phyloP scores from a whole-genome alignment of 2,888 invertebrate genomes.

The Arge pagana region DNA sequence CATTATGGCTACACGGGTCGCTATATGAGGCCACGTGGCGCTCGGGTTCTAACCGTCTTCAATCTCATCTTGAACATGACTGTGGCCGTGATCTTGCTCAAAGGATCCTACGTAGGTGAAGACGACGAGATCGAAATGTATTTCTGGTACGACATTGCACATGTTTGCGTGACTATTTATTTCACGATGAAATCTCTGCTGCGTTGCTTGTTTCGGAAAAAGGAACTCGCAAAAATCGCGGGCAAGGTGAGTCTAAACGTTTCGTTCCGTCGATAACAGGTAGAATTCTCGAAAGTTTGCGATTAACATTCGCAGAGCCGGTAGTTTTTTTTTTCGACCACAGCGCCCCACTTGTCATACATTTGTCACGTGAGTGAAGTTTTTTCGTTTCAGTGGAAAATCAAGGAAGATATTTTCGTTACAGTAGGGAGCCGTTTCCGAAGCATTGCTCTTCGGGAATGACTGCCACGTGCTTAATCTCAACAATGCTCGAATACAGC shows the following conservation, averaged over 20 bases:
- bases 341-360: too few relatives aligned
- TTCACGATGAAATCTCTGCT: not conserved
- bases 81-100: not conserved
- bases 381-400: too few relatives aligned
- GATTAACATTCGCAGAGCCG: too few relatives aligned
- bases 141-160: not conserved
- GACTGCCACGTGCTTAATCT: too few relatives aligned
- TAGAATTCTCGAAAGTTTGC: too few relatives aligned
- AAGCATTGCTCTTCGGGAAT: too few relatives aligned
- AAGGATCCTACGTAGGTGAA: not conserved
- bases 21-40: not conserved
- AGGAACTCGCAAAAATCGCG: not conserved
- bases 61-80: slow-evolving; percentile 2
- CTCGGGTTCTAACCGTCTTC: not conserved
- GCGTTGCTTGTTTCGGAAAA: not conserved
- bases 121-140: not conserved
- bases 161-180: not conserved
- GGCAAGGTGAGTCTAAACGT: slow-evolving; percentile 3
- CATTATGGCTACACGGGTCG: slow-evolving; percentile 1
- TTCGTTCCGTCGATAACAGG: too few relatives aligned
- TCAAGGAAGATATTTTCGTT: too few relatives aligned
- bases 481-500: too few relatives aligned
- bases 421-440: too few relatives aligned
- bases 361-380: too few relatives aligned
- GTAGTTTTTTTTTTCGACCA: too few relatives aligned